Evolutionary conservation across 1,140 invertebrate genomes (phyloP).

Genomic region (Vanessa tameamea): DNA sequence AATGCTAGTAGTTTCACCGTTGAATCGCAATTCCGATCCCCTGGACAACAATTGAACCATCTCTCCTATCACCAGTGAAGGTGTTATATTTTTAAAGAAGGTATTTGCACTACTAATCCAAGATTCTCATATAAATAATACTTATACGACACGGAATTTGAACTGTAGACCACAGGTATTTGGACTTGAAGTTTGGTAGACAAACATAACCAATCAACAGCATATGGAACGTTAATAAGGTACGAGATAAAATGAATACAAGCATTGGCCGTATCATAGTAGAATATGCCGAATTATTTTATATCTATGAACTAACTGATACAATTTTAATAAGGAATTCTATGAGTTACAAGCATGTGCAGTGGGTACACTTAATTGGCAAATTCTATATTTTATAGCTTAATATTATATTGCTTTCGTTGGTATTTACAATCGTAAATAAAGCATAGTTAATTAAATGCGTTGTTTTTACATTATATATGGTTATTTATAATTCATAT

Average conservation of each 20-base stretch:
- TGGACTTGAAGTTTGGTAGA: too few species aligned
- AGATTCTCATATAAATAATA: too few species aligned
- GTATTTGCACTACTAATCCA: too few species aligned
- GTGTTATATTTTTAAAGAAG: too few species aligned
- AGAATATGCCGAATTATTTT: background rate
- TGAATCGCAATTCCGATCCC: too few species aligned
- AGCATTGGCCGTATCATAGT: background rate
- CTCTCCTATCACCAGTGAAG: too few species aligned
- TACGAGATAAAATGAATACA: background rate
- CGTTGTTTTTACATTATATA: background rate
- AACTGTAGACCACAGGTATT: too few species aligned
- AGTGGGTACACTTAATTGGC: background rate
- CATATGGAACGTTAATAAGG: too few species aligned
- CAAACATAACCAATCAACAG: too few species aligned
- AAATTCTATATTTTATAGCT: background rate
- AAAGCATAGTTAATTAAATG: background rate
- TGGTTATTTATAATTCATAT: background rate
- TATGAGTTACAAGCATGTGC: background rate
- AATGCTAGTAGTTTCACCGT: too few species aligned
- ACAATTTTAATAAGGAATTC: conserved; percentile 4
- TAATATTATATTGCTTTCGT: background rate
- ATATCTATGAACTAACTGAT: background rate
- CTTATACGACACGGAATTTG: too few species aligned
- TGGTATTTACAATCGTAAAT: background rate
- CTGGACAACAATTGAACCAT: too few species aligned